phyloP scores from a whole-genome alignment of 2,113 vertebrate species.

The Notothenia rossii region DNA sequence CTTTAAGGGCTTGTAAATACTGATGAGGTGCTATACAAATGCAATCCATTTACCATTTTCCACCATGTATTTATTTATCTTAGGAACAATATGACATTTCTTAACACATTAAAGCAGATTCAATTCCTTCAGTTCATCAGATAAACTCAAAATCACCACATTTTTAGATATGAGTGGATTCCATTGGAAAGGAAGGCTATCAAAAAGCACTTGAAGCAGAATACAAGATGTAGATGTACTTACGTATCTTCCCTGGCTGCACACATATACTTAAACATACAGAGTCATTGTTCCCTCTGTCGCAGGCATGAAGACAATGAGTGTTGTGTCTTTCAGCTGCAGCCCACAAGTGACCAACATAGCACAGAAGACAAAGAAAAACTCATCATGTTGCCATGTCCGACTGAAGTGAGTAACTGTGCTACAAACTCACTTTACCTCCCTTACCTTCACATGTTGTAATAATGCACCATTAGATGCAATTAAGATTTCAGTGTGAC shows the following conservation, averaged over 20 bases:
- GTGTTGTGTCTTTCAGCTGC: constrained; percentile 72
- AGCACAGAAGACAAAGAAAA: constrained; percentile 33
- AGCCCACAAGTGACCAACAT: constrained; percentile 50
- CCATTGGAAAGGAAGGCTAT: no score
- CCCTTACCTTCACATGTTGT: not conserved
- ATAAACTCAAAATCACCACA: no score
- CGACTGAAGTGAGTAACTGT: constrained; percentile 68
- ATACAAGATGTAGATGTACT: not conserved
- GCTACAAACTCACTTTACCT: not conserved
- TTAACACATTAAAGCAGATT: no score
- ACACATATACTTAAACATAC: not conserved
- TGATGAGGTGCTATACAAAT: no score
- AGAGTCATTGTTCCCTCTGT: constrained; percentile 12
- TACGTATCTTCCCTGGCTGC: not conserved
- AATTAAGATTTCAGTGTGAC: not conserved
- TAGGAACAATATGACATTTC: no score
- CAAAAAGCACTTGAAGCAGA: no score
- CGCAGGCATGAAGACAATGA: constrained; percentile 22
- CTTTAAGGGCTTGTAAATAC: no score
- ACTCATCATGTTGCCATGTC: constrained; percentile 63
- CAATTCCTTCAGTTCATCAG: no score
- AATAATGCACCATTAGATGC: not conserved
- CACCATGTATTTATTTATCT: no score
- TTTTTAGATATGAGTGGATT: no score
- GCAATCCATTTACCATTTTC: no score